phyloP scores from a whole-genome alignment of 2,113 vertebrate species.

The Leucosticte australis region DNA sequence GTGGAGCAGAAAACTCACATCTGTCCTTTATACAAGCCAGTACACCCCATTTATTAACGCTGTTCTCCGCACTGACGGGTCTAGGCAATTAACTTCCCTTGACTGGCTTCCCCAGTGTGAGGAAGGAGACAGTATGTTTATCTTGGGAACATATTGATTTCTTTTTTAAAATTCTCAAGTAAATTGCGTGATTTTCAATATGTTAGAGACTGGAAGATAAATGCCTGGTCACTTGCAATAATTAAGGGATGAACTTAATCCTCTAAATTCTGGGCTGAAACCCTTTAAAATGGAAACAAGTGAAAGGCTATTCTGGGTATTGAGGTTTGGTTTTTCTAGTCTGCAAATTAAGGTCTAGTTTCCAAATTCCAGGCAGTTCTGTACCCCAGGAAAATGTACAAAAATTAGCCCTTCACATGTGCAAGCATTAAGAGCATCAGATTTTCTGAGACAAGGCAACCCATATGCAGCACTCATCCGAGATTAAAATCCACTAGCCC shows the following conservation, averaged over 20 bases:
- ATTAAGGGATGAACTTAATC: slow-evolving; percentile 38
- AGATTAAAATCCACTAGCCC: slow-evolving; percentile 18
- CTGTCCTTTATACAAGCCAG: slow-evolving; percentile 78
- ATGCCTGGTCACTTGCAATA: background rate
- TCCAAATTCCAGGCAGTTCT: slow-evolving; percentile 27
- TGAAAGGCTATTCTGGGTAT: background rate
- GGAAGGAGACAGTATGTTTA: slow-evolving; percentile 59
- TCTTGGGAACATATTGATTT: slow-evolving; percentile 47
- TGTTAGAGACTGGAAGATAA: background rate
- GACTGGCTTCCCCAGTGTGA: slow-evolving; percentile 58
- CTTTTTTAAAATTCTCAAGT: slow-evolving; percentile 43
- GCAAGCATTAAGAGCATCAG: background rate
- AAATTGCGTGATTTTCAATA: slow-evolving; percentile 36
- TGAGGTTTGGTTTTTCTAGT: background rate
- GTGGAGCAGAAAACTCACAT: slow-evolving; percentile 80
- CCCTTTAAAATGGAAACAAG: slow-evolving; percentile 6
- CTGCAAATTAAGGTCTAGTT: background rate
- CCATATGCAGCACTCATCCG: background rate
- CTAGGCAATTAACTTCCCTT: slow-evolving; percentile 74
- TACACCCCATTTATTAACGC: slow-evolving; percentile 80
- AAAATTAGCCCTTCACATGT: background rate
- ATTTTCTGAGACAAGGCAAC: background rate
- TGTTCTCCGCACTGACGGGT: slow-evolving; percentile 63
- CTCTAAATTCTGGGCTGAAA: slow-evolving; percentile 11
- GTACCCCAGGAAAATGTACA: background rate